phyloP scores from a whole-genome alignment of 2,888 invertebrate genomes.

The Tenthredo mesomela region DNA sequence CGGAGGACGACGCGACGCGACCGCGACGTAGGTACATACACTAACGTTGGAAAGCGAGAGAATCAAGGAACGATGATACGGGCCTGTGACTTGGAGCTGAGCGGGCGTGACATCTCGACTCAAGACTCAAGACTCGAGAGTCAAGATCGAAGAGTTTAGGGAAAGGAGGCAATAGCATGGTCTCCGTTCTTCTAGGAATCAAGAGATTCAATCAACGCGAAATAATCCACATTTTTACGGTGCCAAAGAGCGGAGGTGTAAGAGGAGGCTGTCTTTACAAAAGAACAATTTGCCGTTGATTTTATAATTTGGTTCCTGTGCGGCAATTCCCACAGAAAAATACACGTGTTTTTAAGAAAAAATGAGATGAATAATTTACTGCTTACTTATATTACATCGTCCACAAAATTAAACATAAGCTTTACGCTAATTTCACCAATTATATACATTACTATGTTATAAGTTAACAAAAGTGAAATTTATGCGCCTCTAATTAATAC shows the following conservation, averaged over 20 bases:
- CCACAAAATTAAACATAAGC: background rate
- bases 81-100: slow-evolving; percentile 33
- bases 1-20: background rate
- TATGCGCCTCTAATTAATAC: background rate
- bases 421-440: background rate
- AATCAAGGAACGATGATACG: slow-evolving; percentile 25
- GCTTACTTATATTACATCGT: background rate
- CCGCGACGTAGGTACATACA: background rate
- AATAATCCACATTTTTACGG: slow-evolving; percentile 54
- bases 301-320: background rate
- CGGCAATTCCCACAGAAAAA: background rate
- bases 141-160: slow-evolving; percentile 10
- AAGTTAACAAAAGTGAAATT: background rate
- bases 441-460: background rate
- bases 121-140: slow-evolving; percentile 7
- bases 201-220: slow-evolving; percentile 53
- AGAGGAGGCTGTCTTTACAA: slow-evolving; percentile 4
- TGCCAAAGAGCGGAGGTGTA: slow-evolving; percentile 29
- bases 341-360: too few relatives aligned
- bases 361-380: background rate
- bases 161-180: background rate
- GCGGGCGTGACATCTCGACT: slow-evolving; percentile 43
- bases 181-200: slow-evolving; percentile 42
- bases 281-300: slow-evolving; percentile 28
- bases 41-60: background rate